Base-by-base conservation (phyloP, 2,113 vertebrate species). In the Brevimyrus niger region DNA sequence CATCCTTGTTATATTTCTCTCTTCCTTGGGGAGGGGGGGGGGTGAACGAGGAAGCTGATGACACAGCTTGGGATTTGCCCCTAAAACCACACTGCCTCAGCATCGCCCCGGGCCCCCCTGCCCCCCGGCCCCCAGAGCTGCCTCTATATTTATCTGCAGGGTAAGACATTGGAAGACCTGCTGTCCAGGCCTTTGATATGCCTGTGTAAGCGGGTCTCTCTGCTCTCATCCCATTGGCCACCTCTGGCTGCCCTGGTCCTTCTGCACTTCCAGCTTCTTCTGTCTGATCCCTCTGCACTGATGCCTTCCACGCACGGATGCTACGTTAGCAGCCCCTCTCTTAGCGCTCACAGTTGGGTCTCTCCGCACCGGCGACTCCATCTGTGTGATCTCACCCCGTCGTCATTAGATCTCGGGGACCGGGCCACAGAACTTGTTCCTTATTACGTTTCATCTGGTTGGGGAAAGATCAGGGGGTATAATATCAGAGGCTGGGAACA, bases 1-100 rank as follows among this genome's bases (percentile, higher is more conserved):
- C 53, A 65, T 87, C 87, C 53, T n/a, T 38, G 27, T 87, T 55
- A 87, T 87, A 48, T 46, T 47, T n/a, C 61, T 27, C 46, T 51
- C 47, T 44, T 23, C 19, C 55, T 38, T 1, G 42, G 50, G 73
- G 58, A 65, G 61, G 38, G 88, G 11, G 88, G 11, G 19, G 35
- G 87, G 73, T 84, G 50, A 87, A 55, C 1, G 50, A 13, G 15
- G 88, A 55, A 55, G 88, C 50, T 89, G 73, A 88, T 88, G 87
- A 88, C 65, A 88, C 88, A 80, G 88, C n/a, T 89, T 31, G 38
- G 53, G 76, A 84, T 21, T 21, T 61, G 69, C 47, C 61, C 61
- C 88, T 17, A 87, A 51, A 47, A 47, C 38, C 44, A 84, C 82
- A 44, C 38, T 1, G 5, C 76, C 76, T 23, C 61, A 31, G 61